Percentiles rank a stretch among this genome's conserved stretches.
Evolutionary conservation across 2,797 vertebrate species (phyloP).

Genomic region (Myotis planiceps): DNA sequence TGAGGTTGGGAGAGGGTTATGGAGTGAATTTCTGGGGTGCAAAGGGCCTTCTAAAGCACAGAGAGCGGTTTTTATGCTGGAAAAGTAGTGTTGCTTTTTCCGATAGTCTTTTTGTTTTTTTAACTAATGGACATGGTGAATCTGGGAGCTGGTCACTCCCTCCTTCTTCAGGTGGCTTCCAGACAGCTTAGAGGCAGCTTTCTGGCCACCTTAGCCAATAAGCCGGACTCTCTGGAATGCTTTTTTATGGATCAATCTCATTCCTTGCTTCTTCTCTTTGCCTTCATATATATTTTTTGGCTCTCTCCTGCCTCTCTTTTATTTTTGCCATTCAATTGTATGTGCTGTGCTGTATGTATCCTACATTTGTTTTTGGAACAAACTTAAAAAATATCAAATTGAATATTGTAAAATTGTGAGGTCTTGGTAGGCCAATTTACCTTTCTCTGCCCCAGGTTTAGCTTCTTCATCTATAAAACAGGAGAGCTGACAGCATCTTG

Average conservation of each 20-base stretch:
- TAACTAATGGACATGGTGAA: not conserved
- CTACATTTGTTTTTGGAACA: not conserved
- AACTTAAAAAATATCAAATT: not conserved
- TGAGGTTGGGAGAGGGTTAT: not conserved
- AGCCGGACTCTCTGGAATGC: not conserved
- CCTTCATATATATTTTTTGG: not conserved
- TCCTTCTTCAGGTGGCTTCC: not conserved
- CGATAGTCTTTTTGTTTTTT: not conserved
- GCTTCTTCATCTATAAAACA: not conserved
- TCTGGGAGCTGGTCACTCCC: not conserved
- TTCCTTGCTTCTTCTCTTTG: not conserved
- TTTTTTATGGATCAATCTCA: not conserved
- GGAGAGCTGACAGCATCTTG: not conserved
- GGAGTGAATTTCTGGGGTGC: not conserved
- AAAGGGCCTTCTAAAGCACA: not conserved
- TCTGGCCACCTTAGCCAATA: not conserved
- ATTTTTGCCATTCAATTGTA: not conserved
- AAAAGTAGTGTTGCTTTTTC: not conserved
- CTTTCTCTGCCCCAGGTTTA: not conserved
- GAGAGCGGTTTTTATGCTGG: not conserved
- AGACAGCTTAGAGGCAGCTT: not conserved
- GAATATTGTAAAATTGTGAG: not conserved
- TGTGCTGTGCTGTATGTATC: not conserved
- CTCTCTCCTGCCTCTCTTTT: not conserved
- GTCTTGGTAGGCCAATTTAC: not conserved